These are phyloP conservation scores for Leptopterna dolabrata DNA, from an alignment of 2,888 invertebrate genomes.

Conservation along the genomic window DNA sequence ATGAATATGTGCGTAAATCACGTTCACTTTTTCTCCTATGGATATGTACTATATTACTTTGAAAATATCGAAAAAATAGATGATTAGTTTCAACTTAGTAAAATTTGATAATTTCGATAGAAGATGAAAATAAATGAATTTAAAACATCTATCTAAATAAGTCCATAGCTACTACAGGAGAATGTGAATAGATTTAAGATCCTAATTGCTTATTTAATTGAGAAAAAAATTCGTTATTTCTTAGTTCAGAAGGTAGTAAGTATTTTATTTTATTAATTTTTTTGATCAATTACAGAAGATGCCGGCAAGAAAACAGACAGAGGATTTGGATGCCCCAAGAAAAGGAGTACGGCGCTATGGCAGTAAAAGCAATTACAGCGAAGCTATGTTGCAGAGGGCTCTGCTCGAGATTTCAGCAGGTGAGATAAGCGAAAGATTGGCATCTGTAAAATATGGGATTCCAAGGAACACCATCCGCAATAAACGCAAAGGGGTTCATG, in stretches of 20 bases:
- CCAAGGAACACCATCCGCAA: constrained; percentile 18
- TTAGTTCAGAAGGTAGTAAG: background rate
- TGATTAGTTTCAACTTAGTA: too few relatives aligned
- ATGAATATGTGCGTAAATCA: too few relatives aligned
- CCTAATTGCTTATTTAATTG: too few relatives aligned
- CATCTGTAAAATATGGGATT: background rate
- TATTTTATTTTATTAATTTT: background rate
- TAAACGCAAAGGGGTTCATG: constrained; percentile 15
- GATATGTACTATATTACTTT: too few relatives aligned
- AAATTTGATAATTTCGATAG: too few relatives aligned
- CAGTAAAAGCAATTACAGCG: background rate
- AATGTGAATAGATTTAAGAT: too few relatives aligned
- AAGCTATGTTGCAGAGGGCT: background rate
- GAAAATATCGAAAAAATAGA: too few relatives aligned
- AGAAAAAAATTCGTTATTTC: too few relatives aligned
- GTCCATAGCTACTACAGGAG: too few relatives aligned
- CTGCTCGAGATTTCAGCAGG: constrained; percentile 6
- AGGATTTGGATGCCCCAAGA: constrained; percentile 13
- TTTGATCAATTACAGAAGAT: background rate
- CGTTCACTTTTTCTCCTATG: too few relatives aligned
- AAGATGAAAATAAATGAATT: too few relatives aligned
- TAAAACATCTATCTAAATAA: too few relatives aligned
- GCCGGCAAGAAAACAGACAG: constrained; percentile 12
- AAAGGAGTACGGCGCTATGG: constrained; percentile 22
- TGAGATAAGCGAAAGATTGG: background rate